Evolutionary conservation across 2,113 vertebrate species (phyloP), one percentile per base, ranked within the genome.

Genomic region (Drymodes brunneopygia): DNA sequence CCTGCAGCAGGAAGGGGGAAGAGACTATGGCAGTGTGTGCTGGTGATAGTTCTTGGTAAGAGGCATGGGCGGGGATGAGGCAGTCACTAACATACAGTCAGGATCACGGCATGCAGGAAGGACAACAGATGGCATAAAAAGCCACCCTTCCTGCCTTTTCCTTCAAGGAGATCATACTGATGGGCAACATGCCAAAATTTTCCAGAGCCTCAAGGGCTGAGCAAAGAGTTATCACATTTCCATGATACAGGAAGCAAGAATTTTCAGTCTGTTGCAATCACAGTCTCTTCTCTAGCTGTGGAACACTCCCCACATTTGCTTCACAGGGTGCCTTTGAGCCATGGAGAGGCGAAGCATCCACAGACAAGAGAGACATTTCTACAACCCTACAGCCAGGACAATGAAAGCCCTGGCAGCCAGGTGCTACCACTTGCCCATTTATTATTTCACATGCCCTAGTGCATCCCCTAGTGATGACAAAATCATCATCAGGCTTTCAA

Each of bases 381-480:
- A 7, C 27, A 3, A 5, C 61, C 12, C 29, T 42, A 21, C 9
- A 72, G 5, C 28, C 19, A 25, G 47, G 36, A 40, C 31, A 57
- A 24, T 8, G 45, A 57, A 65, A 87, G 17, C 7, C 23, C 21
- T n/a, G 21, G 10, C 19, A 44, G 48, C 0, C 0, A 11, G 21
- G 10, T n/a, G 33, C 7, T 33, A 19, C 12, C 15, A 15, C 3
- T 45, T 25, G 1, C 40, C 13, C 44, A 3, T 48, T 75, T 81
- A 27, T 48, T 42, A 35, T n/a, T 89, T 56, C 67, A 20, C n/a
- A 11, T 2, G 0, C 0, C 1, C 72, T n/a, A 29, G 7, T 0
- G 0, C 18, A 56, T 38, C 7, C n/a, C 7, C 13, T 7, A 31
- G 24, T 4, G 24, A 67, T 31, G 9, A 4, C 0, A 0, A 60